Evolutionary conservation across 2,888 invertebrate genomes (phyloP).

Genomic region (Brachynemurus nebulosus): DNA sequence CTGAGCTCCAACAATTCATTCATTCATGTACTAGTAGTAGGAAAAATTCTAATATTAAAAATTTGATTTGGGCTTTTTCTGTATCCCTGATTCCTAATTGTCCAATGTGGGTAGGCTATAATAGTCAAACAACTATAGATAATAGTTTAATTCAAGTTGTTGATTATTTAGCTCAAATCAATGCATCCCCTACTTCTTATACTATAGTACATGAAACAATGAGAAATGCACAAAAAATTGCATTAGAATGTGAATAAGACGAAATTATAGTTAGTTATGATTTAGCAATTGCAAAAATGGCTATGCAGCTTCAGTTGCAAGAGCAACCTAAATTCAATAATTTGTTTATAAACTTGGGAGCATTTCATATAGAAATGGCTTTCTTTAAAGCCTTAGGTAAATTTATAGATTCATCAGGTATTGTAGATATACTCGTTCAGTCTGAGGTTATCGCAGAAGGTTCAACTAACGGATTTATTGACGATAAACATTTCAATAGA

Average conservation of each 20-base stretch:
- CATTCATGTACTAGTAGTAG: background rate
- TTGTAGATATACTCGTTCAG: constrained; percentile 6
- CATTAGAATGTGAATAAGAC: constrained; percentile 15
- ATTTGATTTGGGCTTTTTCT: constrained; percentile 12
- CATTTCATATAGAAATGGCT: constrained; percentile 8
- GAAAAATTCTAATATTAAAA: constrained; percentile 3
- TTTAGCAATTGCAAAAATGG: constrained; percentile 16
- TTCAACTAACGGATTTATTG: constrained; percentile 6
- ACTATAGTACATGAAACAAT: constrained; percentile 16
- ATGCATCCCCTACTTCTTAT: constrained; percentile 11
- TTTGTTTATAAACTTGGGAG: constrained; percentile 7
- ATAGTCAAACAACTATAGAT: constrained; percentile 8
- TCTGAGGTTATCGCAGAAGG: constrained; percentile 6
- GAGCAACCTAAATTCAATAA: constrained; percentile 6
- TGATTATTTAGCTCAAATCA: constrained; percentile 11
- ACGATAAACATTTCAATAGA: constrained; percentile 4
- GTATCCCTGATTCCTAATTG: constrained; percentile 1
- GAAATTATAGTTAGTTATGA: constrained; percentile 20
- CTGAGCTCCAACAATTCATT: background rate
- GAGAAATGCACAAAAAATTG: constrained; percentile 12
- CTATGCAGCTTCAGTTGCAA: constrained; percentile 3
- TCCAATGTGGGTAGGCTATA: constrained; percentile 14
- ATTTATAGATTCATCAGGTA: constrained; percentile 9
- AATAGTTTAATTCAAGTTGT: constrained; percentile 10
- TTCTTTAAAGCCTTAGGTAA: constrained; percentile 7